phyloP scores from a whole-genome alignment of 2,113 vertebrate genomes.

The Pollachius pollachius region DNA sequence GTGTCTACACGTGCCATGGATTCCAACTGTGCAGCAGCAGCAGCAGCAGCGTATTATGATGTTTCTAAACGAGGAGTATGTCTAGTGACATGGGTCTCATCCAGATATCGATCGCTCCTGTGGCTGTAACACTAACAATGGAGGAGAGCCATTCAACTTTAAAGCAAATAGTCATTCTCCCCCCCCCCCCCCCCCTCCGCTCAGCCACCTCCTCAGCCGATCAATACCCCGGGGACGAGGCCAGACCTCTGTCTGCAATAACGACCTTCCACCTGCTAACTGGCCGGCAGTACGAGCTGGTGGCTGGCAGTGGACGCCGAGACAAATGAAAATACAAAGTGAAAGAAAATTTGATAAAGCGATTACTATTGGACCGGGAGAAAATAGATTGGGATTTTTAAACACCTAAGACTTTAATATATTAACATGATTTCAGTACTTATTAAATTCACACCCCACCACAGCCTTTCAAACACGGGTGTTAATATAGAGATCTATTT shows the following conservation, averaged over 20 bases:
- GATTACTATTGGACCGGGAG: too few species aligned
- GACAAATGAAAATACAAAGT: neutral
- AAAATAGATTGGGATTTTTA: too few species aligned
- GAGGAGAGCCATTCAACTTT: constrained; percentile 72
- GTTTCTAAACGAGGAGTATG: constrained; percentile 74
- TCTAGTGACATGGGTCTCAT: constrained; percentile 71
- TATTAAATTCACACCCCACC: too few species aligned
- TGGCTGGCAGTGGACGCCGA: neutral
- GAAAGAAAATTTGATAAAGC: too few species aligned
- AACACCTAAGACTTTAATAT: too few species aligned
- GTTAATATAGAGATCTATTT: too few species aligned
- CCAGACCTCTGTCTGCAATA: constrained; percentile 64
- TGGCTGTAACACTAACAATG: constrained; percentile 69
- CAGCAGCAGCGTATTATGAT: constrained; percentile 65
- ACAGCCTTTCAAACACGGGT: too few species aligned
- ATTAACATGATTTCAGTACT: too few species aligned
- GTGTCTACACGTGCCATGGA: neutral
- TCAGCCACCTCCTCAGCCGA: constrained; percentile 65
- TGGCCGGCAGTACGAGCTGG: constrained; percentile 22
- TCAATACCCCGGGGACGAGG: constrained; percentile 54
- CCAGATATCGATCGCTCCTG: constrained; percentile 69
- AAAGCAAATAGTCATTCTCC: constrained; percentile 75
- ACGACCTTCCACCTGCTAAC: constrained; percentile 54
- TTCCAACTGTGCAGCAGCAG: neutral
- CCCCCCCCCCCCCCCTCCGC: constrained; percentile 64